phyloP scores from a whole-genome alignment of 2,113 vertebrate genomes.

The Bos indicus region DNA sequence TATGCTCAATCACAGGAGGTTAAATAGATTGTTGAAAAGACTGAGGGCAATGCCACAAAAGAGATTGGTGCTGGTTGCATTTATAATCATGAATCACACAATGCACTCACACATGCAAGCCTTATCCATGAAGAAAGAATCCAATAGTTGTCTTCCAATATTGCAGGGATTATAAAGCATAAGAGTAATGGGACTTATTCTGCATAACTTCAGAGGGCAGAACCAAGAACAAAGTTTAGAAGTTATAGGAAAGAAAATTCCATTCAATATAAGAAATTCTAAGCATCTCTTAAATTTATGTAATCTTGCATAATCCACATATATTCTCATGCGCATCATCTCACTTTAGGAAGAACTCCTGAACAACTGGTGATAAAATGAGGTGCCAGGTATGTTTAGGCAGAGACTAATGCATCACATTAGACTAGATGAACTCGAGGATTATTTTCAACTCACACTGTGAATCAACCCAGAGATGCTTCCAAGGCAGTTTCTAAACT shows the following conservation, averaged over 20 bases:
- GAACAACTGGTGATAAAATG: neutral
- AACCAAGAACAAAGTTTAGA: neutral
- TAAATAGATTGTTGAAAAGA: neutral
- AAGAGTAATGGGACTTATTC: neutral
- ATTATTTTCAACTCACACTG: neutral
- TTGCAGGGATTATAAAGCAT: neutral
- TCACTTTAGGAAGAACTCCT: neutral
- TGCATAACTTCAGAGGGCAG: neutral
- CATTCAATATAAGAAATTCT: neutral
- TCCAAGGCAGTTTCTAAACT: neutral
- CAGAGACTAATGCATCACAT: neutral
- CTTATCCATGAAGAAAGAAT: neutral
- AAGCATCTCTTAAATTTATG: neutral
- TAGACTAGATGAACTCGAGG: neutral
- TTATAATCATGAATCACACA: neutral
- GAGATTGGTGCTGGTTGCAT: neutral
- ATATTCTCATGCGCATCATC: neutral
- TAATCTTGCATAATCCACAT: neutral
- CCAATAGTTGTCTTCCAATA: neutral
- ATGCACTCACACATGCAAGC: accelerated
- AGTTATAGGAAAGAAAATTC: neutral
- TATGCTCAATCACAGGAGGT: neutral
- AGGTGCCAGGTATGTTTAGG: neutral
- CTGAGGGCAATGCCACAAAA: neutral
- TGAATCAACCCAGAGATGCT: neutral